Evolutionary conservation across 2,888 invertebrate species (phyloP).

Genomic region (Cerastis rubricosa): DNA sequence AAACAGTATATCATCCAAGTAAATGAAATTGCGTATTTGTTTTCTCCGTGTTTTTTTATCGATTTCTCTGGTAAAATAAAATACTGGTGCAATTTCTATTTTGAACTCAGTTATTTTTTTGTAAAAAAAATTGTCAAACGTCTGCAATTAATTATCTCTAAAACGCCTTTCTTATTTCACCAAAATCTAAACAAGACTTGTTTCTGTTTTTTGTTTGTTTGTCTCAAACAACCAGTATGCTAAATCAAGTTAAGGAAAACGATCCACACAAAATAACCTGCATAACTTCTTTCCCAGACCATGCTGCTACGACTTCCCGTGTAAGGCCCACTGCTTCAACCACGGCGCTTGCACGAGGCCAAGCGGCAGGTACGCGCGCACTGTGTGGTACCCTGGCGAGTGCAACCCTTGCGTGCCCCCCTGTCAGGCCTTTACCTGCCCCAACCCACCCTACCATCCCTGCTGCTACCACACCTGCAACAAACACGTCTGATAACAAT

Average conservation of each 20-base stretch:
- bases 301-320: constrained; percentile 88
- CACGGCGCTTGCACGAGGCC: constrained; percentile 86
- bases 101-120: too few species aligned
- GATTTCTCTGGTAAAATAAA: too few species aligned
- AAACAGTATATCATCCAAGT: too few species aligned
- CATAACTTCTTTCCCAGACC: constrained; percentile 74
- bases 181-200: too few species aligned
- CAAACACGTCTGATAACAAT: constrained; percentile 75
- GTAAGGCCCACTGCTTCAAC: constrained; percentile 88
- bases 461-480: constrained; percentile 86
- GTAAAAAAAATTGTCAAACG: too few species aligned
- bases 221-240: neutral
- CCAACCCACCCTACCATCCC: constrained; percentile 87
- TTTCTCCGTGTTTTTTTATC: too few species aligned
- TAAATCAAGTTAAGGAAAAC: neutral
- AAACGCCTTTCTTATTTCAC: too few species aligned
- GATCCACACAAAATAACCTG: neutral
- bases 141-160: too few species aligned
- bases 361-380: constrained; percentile 86
- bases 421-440: constrained; percentile 87
- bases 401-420: constrained; percentile 83
- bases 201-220: neutral
- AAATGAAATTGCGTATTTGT: too few species aligned
- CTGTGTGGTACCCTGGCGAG: constrained; percentile 87
- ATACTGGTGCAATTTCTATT: too few species aligned